These are phyloP conservation scores for Thera obeliscata DNA, from an alignment of 2,888 invertebrate genomes.

Conservation along the genomic window DNA sequence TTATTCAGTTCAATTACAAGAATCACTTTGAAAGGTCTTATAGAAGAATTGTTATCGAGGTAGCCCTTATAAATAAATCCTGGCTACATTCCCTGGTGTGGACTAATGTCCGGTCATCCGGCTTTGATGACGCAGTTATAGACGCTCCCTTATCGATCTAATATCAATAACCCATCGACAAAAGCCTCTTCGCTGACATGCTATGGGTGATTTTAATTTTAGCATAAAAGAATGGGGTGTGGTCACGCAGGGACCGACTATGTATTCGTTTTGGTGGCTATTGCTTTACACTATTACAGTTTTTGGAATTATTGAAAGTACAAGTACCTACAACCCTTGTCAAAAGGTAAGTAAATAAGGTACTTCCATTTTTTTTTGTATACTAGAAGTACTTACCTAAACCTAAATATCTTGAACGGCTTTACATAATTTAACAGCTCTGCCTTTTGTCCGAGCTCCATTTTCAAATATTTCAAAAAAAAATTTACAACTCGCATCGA, in stretches of 20 bases:
- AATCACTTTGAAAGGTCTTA: too few relatives aligned
- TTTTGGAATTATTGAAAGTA: too few relatives aligned
- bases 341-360: too few relatives aligned
- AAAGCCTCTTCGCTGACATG: constrained; percentile 69
- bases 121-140: constrained; percentile 65
- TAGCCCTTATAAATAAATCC: constrained; percentile 2
- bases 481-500: too few relatives aligned
- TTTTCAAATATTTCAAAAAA: too few relatives aligned
- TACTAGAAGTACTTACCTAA: too few relatives aligned
- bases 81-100: not conserved
- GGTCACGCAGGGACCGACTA: constrained; percentile 56
- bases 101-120: constrained; percentile 52
- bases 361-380: not conserved
- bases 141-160: constrained; percentile 71
- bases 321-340: too few relatives aligned
- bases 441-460: too few relatives aligned
- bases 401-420: too few relatives aligned
- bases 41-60: too few relatives aligned
- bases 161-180: constrained; percentile 81
- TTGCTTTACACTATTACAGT: constrained; percentile 29
- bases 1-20: too few relatives aligned
- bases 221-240: constrained; percentile 69
- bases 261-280: constrained; percentile 29
- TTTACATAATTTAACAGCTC: too few relatives aligned
- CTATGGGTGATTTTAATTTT: constrained; percentile 76